Conservation (phyloP, 37 sponge, comb jelly and placozoan species). For the Aphrocallistes beatrix region DNA sequence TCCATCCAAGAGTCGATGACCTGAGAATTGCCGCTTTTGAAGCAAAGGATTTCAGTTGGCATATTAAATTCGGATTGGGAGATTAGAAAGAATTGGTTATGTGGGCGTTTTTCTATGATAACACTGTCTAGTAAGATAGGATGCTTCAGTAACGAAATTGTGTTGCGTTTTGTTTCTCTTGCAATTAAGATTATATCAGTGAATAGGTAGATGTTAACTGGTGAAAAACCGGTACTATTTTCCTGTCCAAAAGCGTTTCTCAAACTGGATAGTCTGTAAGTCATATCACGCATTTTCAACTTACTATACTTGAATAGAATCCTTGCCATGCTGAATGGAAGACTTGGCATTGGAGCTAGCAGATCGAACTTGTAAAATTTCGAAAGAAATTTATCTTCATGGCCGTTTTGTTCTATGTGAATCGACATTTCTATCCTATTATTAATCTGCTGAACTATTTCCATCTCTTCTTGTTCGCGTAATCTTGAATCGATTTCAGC, state of each 20-base stretch:
- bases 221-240: neutral
- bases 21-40: neutral
- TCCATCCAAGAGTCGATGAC: neutral
- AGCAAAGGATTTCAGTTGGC: slow-evolving; percentile 11
- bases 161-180: neutral
- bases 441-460: neutral
- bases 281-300: neutral
- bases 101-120: neutral
- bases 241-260: neutral
- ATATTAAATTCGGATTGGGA: slow-evolving; percentile 4
- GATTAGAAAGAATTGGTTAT: neutral
- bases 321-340: slow-evolving; percentile 1
- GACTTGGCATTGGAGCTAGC: neutral
- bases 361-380: neutral
- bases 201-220: neutral
- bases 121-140: neutral
- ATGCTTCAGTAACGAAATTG: neutral
- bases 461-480: slow-evolving; percentile 1
- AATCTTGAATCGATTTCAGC: neutral
- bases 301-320: neutral
- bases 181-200: neutral
- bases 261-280: neutral
- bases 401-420: neutral
- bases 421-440: neutral
- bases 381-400: neutral